A percentile compares a stretch with the other conserved stretches of the same genome.
Evolutionary conservation across 1,140 invertebrate species (phyloP).

Genomic region (Leptinotarsa texana): DNA sequence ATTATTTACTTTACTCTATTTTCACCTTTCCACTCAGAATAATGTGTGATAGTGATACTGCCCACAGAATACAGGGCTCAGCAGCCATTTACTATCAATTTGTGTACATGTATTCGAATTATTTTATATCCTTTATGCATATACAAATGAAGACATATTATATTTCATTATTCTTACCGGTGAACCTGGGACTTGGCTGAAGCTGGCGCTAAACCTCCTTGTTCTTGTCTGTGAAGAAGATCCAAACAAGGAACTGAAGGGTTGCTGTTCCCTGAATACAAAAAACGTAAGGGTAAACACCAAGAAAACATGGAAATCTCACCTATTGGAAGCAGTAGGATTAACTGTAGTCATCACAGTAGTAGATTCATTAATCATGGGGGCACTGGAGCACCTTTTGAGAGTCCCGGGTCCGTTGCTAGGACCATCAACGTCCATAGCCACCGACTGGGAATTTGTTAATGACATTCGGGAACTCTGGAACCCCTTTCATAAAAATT

Average conservation of each 20-base stretch:
- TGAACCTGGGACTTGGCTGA: constrained; percentile 67
- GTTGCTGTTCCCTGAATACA: constrained; percentile 49
- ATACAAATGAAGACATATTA: too few relatives aligned
- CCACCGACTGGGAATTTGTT: constrained; percentile 51
- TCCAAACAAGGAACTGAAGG: constrained; percentile 64
- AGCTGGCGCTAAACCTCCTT: constrained; percentile 82
- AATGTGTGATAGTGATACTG: too few relatives aligned
- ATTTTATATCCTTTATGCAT: too few relatives aligned
- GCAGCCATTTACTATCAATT: too few relatives aligned
- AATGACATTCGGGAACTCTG: constrained; percentile 49
- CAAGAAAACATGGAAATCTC: neutral
- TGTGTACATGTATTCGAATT: too few relatives aligned
- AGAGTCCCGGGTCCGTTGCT: constrained; percentile 60
- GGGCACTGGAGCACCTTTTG: constrained; percentile 81
- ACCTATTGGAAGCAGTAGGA: constrained; percentile 47
- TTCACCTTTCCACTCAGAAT: too few relatives aligned
- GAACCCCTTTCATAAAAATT: constrained; percentile 29
- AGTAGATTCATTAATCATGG: constrained; percentile 75
- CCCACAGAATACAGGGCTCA: too few relatives aligned
- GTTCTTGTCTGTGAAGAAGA: constrained; percentile 62
- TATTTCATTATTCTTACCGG: constrained; percentile 55
- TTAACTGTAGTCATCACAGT: constrained; percentile 56
- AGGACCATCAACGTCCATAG: constrained; percentile 65
- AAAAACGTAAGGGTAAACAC: neutral
- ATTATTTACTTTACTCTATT: too few relatives aligned